These are phyloP conservation scores for Anthopleura xanthogrammica DNA, from an alignment of 92 coral and sea anemone genomes.

Conservation along the genomic window DNA sequence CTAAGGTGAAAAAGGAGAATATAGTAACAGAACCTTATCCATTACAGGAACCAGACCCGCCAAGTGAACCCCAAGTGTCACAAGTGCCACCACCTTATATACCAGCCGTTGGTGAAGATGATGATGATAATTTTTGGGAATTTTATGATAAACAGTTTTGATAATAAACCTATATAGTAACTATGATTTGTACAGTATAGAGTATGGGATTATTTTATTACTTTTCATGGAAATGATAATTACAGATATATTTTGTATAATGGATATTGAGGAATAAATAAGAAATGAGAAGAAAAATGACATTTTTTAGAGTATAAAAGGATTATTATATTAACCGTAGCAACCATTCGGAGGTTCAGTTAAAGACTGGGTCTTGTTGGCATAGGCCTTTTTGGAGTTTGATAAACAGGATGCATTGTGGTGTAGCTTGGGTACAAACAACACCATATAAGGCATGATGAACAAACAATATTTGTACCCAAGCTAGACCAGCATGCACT, in stretches of 20 bases:
- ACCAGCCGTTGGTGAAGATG: slow-evolving; percentile 33
- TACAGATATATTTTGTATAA: background rate
- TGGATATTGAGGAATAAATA: background rate
- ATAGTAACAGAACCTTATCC: slow-evolving; percentile 32
- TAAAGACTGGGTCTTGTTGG: no score
- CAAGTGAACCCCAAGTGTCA: slow-evolving; percentile 24
- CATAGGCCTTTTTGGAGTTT: no score
- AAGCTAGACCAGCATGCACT: no score
- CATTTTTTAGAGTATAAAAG: no score
- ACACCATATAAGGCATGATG: no score
- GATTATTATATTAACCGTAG: no score
- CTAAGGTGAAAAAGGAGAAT: slow-evolving; percentile 21
- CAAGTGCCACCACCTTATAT: slow-evolving; percentile 34
- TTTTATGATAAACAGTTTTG: slow-evolving; percentile 84
- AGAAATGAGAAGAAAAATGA: background rate
- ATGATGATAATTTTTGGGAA: slow-evolving; percentile 90
- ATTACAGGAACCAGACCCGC: slow-evolving; percentile 36
- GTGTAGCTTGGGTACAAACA: no score
- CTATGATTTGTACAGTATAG: background rate
- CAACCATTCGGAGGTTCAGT: no score
- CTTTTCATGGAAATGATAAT: background rate
- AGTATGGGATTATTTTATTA: background rate
- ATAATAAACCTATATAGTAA: slow-evolving; percentile 49
- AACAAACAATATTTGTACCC: no score
- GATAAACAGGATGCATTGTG: no score